Evolutionary conservation across 1,140 invertebrate genomes (phyloP), one percentile per base, ranked within the genome.

Genomic region (Paralvinella palmiformis): DNA sequence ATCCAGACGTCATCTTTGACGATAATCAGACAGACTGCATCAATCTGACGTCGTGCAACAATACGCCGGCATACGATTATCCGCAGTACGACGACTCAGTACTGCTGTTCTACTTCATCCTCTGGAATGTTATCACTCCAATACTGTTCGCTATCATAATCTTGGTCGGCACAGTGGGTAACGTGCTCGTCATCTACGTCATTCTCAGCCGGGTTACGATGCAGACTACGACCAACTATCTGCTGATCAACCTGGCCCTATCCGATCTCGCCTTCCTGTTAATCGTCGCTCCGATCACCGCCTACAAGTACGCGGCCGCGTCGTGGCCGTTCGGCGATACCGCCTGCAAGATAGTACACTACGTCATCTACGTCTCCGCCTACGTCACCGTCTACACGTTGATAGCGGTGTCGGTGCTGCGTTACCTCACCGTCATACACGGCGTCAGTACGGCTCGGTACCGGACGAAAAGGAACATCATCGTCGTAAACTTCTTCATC

Each of bases 331-430:
- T 64, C 41, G 55, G 56, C 33, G 63, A 59, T 41, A 13, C 37
- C 32, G 48, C 53, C 33, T 66, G 64, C 50, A 53, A 48, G n/a
- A n/a, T 66, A 1, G n/a, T 37, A 1, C 64, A 66, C 22, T 66
- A 63, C 58, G 17, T 65, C 15, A 10, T 64, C 31, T 72, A 78
- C 66, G 91, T 94, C 2, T 93, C 91, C 4, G 91, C 91, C 1
- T 92, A 91, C 71, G 90, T 90, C 6, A 91, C 89, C 59, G 91
- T 94, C 17, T 94, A 93, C 78, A 94, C 91, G 0, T 79, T 95
- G 29, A 91, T 95, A 0, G 84, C 95, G 48, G 94, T 96, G 91
- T 93, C 91, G 0, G 50, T 66, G 15, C 32, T 68, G 7, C 45
- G 68, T 15, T 50, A 63, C 36, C 29, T 65, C 20, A 55, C 52